Conservation (phyloP, 2,888 invertebrate genomes). For the Eremobia ochroleuca region DNA sequence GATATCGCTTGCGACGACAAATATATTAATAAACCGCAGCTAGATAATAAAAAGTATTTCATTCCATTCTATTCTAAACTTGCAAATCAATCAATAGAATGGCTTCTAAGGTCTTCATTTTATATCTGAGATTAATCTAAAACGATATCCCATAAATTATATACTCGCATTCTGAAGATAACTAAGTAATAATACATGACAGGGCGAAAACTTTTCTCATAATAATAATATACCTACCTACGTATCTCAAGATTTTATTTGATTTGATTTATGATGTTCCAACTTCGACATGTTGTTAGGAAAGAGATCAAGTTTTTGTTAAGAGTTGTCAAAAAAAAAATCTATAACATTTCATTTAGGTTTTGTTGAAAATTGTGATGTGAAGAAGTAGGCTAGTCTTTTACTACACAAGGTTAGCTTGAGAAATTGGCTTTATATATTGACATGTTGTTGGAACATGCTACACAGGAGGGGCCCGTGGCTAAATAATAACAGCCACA, state of each 20-base stretch:
- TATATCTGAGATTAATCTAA: not conserved
- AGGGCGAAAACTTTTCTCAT: constrained; percentile 16
- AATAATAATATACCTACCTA: not conserved
- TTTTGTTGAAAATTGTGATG: constrained; percentile 1
- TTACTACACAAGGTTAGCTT: not conserved
- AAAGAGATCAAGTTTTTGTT: constrained; percentile 18
- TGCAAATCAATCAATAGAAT: not conserved
- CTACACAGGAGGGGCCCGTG: too few relatives aligned
- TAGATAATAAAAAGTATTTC: too few relatives aligned
- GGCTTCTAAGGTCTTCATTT: not conserved
- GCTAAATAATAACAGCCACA: too few relatives aligned
- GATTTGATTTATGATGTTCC: constrained; percentile 38
- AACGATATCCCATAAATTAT: not conserved
- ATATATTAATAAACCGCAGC: too few relatives aligned
- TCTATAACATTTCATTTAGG: constrained; percentile 14
- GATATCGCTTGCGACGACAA: too few relatives aligned
- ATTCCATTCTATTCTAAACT: too few relatives aligned
- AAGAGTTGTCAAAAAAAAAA: constrained; percentile 15
- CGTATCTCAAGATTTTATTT: constrained; percentile 24
- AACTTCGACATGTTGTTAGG: constrained; percentile 24
- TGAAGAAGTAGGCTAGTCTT: not conserved
- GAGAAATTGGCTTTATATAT: not conserved
- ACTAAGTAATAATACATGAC: constrained; percentile 16
- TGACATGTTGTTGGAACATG: too few relatives aligned
- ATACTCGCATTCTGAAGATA: not conserved